phyloP scores from a whole-genome alignment of 2,888 invertebrate species.

The Eretmocerus hayati region DNA sequence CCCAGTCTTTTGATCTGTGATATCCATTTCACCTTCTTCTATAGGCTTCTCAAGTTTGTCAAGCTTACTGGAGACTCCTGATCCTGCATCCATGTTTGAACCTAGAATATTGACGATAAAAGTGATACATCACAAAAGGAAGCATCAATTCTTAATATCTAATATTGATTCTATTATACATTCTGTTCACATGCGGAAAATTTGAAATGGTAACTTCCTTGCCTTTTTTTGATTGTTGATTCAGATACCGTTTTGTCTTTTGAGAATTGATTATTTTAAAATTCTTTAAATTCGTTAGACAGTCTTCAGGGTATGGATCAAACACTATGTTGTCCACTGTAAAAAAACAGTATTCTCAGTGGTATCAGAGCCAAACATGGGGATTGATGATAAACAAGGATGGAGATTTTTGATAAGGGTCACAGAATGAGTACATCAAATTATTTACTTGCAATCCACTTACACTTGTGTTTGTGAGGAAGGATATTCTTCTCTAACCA shows the following conservation, averaged over 20 bases:
- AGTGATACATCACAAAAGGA: too few species aligned
- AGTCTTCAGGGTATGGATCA: conserved; percentile 35
- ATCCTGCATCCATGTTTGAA: conserved; percentile 7
- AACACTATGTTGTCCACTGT: conserved; percentile 30
- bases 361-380: too few species aligned
- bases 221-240: conserved; percentile 22
- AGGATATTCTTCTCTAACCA: conserved; percentile 33
- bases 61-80: too few species aligned
- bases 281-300: conserved; percentile 26
- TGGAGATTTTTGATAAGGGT: too few species aligned
- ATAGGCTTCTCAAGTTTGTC: conserved; percentile 16
- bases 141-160: too few species aligned
- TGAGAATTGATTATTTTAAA: conserved; percentile 29
- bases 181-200: neutral
- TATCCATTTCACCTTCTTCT: conserved; percentile 28
- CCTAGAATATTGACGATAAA: conserved; percentile 4
- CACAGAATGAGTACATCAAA: too few species aligned
- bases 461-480: conserved; percentile 24
- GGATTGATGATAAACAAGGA: too few species aligned
- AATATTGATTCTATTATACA: too few species aligned
- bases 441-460: too few species aligned
- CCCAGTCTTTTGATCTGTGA: conserved; percentile 36
- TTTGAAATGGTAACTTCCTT: conserved; percentile 1
- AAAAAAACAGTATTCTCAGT: too few species aligned
- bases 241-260: conserved; percentile 28